These are phyloP conservation scores for Zaprionus africanus DNA, from an alignment of 1,140 invertebrate genomes.

Conservation along the genomic window DNA sequence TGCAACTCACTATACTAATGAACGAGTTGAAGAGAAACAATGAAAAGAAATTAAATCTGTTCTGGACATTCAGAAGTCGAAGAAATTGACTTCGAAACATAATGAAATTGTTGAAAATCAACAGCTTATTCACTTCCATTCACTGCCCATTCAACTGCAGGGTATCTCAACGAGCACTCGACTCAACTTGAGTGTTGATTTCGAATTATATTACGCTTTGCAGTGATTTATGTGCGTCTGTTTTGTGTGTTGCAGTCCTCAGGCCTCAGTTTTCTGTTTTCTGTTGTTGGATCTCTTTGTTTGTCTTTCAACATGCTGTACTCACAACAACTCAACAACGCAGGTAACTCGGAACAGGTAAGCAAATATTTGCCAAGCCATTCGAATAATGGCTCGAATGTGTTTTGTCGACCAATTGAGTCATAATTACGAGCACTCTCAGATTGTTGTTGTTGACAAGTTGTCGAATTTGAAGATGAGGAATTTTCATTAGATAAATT, in stretches of 20 bases:
- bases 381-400: conserved; percentile 48
- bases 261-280: neutral
- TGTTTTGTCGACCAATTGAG: conserved; percentile 50
- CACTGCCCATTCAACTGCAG: neutral
- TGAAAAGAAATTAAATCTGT: no score
- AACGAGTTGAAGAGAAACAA: no score
- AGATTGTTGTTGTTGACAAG: conserved; percentile 11
- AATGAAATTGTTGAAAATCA: neutral
- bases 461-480: neutral
- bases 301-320: conserved; percentile 42
- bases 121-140: neutral
- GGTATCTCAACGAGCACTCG: conserved; percentile 29
- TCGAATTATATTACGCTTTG: conserved; percentile 41
- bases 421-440: conserved; percentile 46
- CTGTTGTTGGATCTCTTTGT: conserved; percentile 7
- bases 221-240: conserved; percentile 40
- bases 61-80: no score
- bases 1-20: no score
- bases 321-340: conserved; percentile 6
- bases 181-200: conserved; percentile 43
- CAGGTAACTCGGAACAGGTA: conserved; percentile 41
- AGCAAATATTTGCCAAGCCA: conserved; percentile 57
- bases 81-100: no score
- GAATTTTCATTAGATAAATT: conserved; percentile 2
- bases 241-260: neutral